Conservation (phyloP, 2,113 vertebrate species). For the Nerophis ophidion region DNA sequence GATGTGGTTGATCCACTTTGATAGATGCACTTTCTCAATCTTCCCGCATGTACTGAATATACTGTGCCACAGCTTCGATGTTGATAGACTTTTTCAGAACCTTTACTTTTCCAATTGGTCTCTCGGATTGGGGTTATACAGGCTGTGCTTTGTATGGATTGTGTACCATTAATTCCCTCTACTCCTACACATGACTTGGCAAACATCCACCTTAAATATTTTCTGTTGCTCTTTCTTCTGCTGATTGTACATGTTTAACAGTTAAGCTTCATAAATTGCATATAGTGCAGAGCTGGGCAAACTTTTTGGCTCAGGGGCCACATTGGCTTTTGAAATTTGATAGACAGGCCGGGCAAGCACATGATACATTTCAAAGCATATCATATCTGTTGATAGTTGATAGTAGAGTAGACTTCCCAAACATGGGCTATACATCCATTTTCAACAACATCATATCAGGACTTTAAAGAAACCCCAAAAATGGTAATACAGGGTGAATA, state of each 20-base stretch:
- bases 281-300: background rate
- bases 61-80: constrained; percentile 33
- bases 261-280: background rate
- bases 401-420: no score
- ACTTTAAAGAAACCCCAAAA: no score
- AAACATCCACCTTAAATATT: constrained; percentile 31
- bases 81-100: constrained; percentile 44
- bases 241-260: constrained; percentile 44
- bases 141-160: constrained; percentile 55
- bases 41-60: constrained; percentile 28
- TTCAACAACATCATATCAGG: no score
- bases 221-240: constrained; percentile 26
- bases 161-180: constrained; percentile 11
- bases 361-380: no score
- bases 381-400: no score
- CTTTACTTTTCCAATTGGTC: constrained; percentile 44
- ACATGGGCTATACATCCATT: no score
- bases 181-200: constrained; percentile 57
- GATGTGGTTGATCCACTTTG: constrained; percentile 21
- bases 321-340: no score
- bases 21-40: constrained; percentile 40
- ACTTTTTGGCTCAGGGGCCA: no score
- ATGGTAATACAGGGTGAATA: no score
- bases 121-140: constrained; percentile 53
- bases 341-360: no score